Evolutionary conservation across 2,888 invertebrate species (phyloP), one percentile per base, ranked within the genome.

Genomic region (Leptogaster cylindrica): DNA sequence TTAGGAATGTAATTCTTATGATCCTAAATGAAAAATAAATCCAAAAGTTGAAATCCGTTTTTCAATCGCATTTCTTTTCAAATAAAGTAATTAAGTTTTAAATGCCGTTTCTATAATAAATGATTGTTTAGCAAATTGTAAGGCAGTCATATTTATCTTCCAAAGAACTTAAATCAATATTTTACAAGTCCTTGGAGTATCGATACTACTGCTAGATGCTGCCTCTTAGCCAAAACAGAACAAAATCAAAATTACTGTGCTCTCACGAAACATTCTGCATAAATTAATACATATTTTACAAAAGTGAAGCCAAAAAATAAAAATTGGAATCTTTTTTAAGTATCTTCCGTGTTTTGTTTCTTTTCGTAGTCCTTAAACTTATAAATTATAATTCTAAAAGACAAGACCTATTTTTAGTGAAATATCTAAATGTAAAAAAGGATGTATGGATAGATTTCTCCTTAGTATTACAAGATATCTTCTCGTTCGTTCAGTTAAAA

Each of bases 341-440:
- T 27, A 28, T 51, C 28, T 25, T 44, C 44, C 12, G 16, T 41
- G 36, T 55, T 55, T 41, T 55, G 55, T 65, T 36, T 67, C 36
- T 66, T 46, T 20, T 66, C 55, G 27, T 55, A 61, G 25, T 58
- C 41, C 52, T 39, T 51, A 52, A 69, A 69, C 66, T n/a, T n/a
- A 66, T 68, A 69, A 69, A 69, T 69, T 69, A 69, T 66, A 48
- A 64, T 69, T 65, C 69, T 69, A 50, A 65, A 50, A 68, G 67
- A 64, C 66, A 51, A 66, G 55, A 64, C 27, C 64, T 66, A 66
- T 55, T 58, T 55, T 25, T 7, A 18, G 44, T 8, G 7, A 16
- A 44, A 44, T 44, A 18, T 44, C 44, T 44, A 44, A 20, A 44
- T 10, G 46, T 12, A 5, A 44, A 46, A 46, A 46, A 25, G 46